Evolutionary conservation across 2,113 vertebrate species (phyloP), one percentile per base, ranked within the genome.

Genomic region (Butorides virescens): DNA sequence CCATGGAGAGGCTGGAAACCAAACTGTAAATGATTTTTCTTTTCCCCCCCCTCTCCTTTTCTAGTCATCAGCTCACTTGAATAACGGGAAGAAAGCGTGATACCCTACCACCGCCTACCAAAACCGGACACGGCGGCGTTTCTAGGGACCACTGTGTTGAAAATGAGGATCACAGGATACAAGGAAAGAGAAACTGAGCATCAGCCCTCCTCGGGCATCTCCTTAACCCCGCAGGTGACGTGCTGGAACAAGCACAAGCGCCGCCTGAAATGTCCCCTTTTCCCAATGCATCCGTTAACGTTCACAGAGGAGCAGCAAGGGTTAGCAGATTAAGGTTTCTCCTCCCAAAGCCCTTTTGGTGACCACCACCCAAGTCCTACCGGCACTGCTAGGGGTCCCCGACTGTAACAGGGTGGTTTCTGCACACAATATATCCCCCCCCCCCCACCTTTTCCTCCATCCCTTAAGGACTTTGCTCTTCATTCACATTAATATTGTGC

Each of bases 401-500:
- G 20, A 0, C 5, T 55, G 34, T 1, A n/a, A 11, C 32, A 13
- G 2, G 10, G 26, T 25, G 15, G 22, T 25, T 65, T 47, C 58
- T 11, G 8, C 2, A 12, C 32, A 46, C 53, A 27, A 8, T 29
- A 15, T 63, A 67, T 11, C 66, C 50, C 14, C 16, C 27, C 30
- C 8, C 42, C 42, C 42, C 5, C 42, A 42, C 10, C 23, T 68
- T 68, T 16, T 32, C 46, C 67, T 47, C 39, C 49, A 15, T 1
- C 36, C 53, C 39, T 21, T 13, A 2, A 29, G 32, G 58, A 53
- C 22, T 80, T 71, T 30, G 14, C 62, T 72, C 15, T 18, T 49
- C 2, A 0, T 42, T 50, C 44, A 30, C 15, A 3, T 3, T 12
- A 21, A 27, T 0, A 27, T 3, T 47, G 5, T 0, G 0, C 2